phyloP scores from a whole-genome alignment of 2,113 vertebrate genomes.

The Solea solea region DNA sequence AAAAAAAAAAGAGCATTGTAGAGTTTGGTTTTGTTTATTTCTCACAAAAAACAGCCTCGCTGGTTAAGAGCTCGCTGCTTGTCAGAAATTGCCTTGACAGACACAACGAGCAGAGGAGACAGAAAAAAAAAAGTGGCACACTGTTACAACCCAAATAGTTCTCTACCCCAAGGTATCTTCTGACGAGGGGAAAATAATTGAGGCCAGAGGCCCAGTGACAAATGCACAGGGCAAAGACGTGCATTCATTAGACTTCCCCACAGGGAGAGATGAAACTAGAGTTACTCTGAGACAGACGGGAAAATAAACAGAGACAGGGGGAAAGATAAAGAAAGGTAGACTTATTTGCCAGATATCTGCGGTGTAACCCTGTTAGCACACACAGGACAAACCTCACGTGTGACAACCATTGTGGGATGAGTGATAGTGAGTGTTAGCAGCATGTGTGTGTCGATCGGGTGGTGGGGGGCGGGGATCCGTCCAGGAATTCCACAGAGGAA shows the following conservation, averaged over 20 bases:
- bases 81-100: slow-evolving; percentile 40
- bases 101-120: slow-evolving; percentile 13
- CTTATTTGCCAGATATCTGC: slow-evolving; percentile 43
- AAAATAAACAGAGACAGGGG: slow-evolving; percentile 1
- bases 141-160: slow-evolving; percentile 25
- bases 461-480: slow-evolving; percentile 46
- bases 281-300: neutral
- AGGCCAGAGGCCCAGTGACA: slow-evolving; percentile 37
- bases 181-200: slow-evolving; percentile 50
- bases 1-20: slow-evolving; percentile 4
- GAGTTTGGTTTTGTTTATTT: slow-evolving; percentile 57
- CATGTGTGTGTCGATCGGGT: slow-evolving; percentile 30
- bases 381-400: slow-evolving; percentile 49
- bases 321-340: slow-evolving; percentile 15
- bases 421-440: slow-evolving; percentile 73
- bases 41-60: slow-evolving; percentile 33
- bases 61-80: slow-evolving; percentile 22
- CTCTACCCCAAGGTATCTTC: slow-evolving; percentile 47
- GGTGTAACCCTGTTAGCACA: slow-evolving; percentile 55
- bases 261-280: slow-evolving; percentile 27
- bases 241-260: slow-evolving; percentile 45
- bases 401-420: slow-evolving; percentile 77
- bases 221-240: slow-evolving; percentile 49
- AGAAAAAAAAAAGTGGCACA: neutral
- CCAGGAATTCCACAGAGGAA: slow-evolving; percentile 76